These are phyloP conservation scores for Dicerorhinus sumatrensis DNA, from an alignment of 2,113 vertebrate genomes.

Conservation along the genomic window DNA sequence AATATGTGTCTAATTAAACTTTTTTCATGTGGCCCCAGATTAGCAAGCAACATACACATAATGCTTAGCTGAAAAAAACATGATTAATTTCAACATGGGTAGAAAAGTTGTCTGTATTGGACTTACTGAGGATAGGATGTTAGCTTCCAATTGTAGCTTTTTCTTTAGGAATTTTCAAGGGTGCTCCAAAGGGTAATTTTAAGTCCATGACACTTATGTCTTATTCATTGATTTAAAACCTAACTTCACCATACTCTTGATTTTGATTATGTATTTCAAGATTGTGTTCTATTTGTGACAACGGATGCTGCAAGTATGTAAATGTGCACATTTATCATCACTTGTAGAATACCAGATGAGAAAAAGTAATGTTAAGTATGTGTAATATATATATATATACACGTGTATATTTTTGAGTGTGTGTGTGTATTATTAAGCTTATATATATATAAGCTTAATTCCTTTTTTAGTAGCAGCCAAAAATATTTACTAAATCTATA, in stretches of 20 bases:
- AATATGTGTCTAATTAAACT: not conserved
- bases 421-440: too few relatives aligned
- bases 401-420: not conserved
- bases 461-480: not conserved
- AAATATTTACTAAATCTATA: not conserved
- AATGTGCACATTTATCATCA: not conserved
- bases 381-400: not conserved
- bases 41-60: not conserved
- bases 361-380: not conserved
- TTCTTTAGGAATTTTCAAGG: not conserved
- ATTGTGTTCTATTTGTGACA: constrained; percentile 24
- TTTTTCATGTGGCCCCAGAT: not conserved
- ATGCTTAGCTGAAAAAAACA: not conserved
- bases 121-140: not conserved
- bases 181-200: not conserved
- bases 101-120: not conserved
- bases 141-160: constrained; percentile 37
- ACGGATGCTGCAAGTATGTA: not conserved
- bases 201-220: not conserved
- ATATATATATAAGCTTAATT: not conserved
- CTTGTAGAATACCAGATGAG: not conserved
- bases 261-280: constrained; percentile 43
- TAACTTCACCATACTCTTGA: not conserved
- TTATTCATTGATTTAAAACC: not conserved
- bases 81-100: not conserved